Evolutionary conservation across 2,113 vertebrate genomes (phyloP).

Genomic region (Sinocyclocheilus anophthalmus): DNA sequence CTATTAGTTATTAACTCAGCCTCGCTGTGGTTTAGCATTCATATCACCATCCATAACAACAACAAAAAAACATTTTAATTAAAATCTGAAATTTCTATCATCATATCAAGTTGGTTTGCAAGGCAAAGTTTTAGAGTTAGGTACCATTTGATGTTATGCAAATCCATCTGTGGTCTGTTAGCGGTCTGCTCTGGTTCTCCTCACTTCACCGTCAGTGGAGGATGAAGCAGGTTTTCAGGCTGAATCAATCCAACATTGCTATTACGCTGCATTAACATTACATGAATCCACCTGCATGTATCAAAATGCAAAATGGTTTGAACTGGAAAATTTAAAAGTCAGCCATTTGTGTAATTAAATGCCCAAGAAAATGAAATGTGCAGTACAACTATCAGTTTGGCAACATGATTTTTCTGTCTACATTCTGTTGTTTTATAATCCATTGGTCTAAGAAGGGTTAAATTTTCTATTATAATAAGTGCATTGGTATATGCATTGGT

Average conservation of each 20-base stretch:
- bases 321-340: constrained; percentile 59
- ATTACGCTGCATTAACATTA: constrained; percentile 57
- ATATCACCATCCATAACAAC: not conserved
- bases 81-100: not conserved
- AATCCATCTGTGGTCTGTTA: constrained; percentile 28
- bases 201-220: constrained; percentile 40
- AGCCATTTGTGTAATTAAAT: constrained; percentile 60
- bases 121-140: not conserved
- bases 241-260: constrained; percentile 56
- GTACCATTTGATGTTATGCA: constrained; percentile 26
- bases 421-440: constrained; percentile 27
- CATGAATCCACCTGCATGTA: constrained; percentile 51
- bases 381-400: constrained; percentile 47
- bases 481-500: too few species aligned
- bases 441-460: not conserved
- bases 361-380: constrained; percentile 35
- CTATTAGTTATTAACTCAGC: not conserved
- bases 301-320: constrained; percentile 54
- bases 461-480: not conserved
- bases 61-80: not conserved
- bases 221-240: constrained; percentile 53
- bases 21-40: not conserved
- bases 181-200: constrained; percentile 44
- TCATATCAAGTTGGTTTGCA: not conserved
- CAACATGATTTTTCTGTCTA: constrained; percentile 46